phyloP scores from a whole-genome alignment of 2,113 vertebrate species.

The Illadopsis cleaveri region DNA sequence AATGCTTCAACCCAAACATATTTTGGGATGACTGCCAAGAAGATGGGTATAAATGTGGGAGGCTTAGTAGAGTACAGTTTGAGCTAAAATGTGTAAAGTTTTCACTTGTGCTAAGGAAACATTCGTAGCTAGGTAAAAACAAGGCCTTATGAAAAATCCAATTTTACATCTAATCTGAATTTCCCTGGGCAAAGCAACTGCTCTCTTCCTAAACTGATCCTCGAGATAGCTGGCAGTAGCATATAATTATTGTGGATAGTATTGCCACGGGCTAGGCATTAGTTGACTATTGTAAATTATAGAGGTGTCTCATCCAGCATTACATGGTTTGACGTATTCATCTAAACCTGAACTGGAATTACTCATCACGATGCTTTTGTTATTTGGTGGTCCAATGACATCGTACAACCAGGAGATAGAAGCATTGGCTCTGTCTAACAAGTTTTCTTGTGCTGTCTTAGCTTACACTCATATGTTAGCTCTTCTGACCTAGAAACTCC shows the following conservation, averaged over 20 bases:
- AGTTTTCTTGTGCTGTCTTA: not conserved
- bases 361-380: not conserved
- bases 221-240: not conserved
- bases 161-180: slow-evolving; percentile 60
- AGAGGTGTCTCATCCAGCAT: not conserved
- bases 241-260: not conserved
- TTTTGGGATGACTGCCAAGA: slow-evolving; percentile 66
- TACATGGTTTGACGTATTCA: not conserved
- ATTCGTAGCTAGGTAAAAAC: slow-evolving; percentile 61
- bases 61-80: slow-evolving; percentile 59
- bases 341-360: not conserved
- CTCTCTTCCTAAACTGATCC: slow-evolving; percentile 33
- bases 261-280: not conserved
- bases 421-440: not conserved
- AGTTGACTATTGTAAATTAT: not conserved
- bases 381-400: not conserved
- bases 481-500: not conserved
- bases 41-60: slow-evolving; percentile 56
- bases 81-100: slow-evolving; percentile 65
- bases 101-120: slow-evolving; percentile 64
- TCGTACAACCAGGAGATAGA: not conserved
- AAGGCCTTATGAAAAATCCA: slow-evolving; percentile 60
- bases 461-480: not conserved
- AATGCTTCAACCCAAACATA: slow-evolving; percentile 69
- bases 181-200: slow-evolving; percentile 46